Evolutionary conservation across 2,113 vertebrate species (phyloP), one percentile per base, ranked within the genome.

Genomic region (Paramisgurnus dabryanus): DNA sequence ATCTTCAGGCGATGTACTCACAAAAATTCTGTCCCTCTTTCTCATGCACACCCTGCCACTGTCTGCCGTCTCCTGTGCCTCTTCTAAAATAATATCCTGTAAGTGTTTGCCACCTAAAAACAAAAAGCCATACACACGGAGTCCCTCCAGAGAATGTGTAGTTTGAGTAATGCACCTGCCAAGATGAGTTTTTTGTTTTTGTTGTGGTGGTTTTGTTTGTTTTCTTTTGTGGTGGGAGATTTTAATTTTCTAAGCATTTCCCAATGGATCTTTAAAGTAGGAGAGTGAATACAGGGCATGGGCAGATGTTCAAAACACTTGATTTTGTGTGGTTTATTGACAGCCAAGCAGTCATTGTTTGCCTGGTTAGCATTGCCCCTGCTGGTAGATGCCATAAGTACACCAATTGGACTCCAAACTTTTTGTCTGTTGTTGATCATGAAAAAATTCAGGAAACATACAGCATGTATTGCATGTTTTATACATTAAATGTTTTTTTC

Each of bases 221-320:
- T 65, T 34, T 4, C 67, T 18, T 49, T 34, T 71, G 45, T 63
- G 39, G 58, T 27, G 11, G 47, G 13, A 60, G 11, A 60, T 34
- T 40, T 63, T 71, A 53, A 80, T 80, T 72, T 61, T 65, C 67
- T 43, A 43, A 80, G 17, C 0, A 63, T 41, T 65, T 70, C 45
- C 68, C 58, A 72, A 53, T 50, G 47, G 45, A 57, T 72, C 11
- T 71, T 79, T 63, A 11, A 69, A 70, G 43, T 70, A 40, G 15
- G 7, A 34, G 68, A 43, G 61, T 43, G 41, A 22, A 47, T 17
- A 22, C 41, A 17, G 9, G n/a, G n/a, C 5, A 41, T 58, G 55
- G 17, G 41, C 45, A 66, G 78, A 47, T 73, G 68, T 27, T 73
- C 15, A 50, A 7, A n/a, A 72, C 17, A 53, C 12, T 53, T 49